These are phyloP conservation scores for Erpetoichthys calabaricus DNA, from an alignment of 2,797 vertebrate genomes.

Conservation along the genomic window DNA sequence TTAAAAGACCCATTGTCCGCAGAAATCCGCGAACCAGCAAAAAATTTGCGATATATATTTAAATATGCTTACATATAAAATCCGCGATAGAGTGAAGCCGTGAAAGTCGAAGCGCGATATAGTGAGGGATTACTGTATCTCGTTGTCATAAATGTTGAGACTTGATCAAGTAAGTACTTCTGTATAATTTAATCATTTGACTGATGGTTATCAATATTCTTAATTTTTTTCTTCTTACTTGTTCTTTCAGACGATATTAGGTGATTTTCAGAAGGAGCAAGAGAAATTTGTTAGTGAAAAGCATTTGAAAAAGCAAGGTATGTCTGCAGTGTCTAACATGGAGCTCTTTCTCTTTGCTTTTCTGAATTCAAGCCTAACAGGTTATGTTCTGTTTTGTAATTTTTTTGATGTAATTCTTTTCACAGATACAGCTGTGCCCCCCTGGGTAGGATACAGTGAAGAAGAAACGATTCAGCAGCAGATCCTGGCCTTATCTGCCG, in stretches of 20 bases:
- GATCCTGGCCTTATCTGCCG: conserved; percentile 86
- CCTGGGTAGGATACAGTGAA: conserved; percentile 89
- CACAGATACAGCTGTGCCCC: conserved; percentile 75
- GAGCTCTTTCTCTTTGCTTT: too few relatives aligned
- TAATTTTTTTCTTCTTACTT: conserved; percentile 16
- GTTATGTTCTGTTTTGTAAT: too few relatives aligned
- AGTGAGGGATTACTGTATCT: too few relatives aligned
- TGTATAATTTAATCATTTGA: neutral
- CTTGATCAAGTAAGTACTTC: neutral
- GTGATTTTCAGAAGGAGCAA: conserved; percentile 95
- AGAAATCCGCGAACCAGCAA: too few relatives aligned
- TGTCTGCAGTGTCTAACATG: conserved; percentile 2
- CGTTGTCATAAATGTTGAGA: neutral
- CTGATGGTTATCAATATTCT: conserved; percentile 6
- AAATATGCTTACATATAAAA: too few relatives aligned
- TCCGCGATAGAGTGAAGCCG: too few relatives aligned
- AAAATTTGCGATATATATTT: too few relatives aligned
- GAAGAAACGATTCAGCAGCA: conserved; percentile 95
- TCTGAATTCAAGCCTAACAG: too few relatives aligned
- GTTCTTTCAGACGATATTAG: conserved; percentile 76
- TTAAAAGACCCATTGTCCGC: too few relatives aligned
- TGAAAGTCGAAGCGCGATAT: too few relatives aligned
- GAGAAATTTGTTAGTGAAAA: conserved; percentile 91
- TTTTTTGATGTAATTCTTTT: conserved; percentile 12
- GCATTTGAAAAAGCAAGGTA: conserved; percentile 80